These are phyloP conservation scores for Rafetus swinhoei DNA, from an alignment of 2,113 vertebrate genomes.

Conservation along the genomic window DNA sequence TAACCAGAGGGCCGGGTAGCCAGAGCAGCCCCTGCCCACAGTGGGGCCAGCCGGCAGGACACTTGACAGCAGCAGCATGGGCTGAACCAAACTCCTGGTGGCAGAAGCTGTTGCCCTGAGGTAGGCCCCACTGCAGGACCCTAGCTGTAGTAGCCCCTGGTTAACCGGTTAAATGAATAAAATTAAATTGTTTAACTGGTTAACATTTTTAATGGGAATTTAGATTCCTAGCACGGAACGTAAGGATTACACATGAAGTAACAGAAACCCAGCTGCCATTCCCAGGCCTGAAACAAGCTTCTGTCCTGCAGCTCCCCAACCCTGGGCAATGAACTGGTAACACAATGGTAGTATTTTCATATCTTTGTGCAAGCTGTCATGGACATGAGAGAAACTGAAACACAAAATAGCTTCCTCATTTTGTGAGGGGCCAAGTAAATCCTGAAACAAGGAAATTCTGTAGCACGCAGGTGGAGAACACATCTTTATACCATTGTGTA, in stretches of 20 bases:
- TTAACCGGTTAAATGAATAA: too few species aligned
- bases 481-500: background rate
- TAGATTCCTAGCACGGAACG: too few species aligned
- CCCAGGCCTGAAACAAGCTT: background rate
- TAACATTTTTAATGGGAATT: too few species aligned
- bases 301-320: background rate
- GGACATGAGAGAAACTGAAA: background rate
- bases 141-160: too few species aligned
- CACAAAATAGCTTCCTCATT: background rate
- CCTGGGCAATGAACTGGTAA: background rate
- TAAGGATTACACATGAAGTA: background rate
- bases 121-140: too few species aligned
- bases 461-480: background rate
- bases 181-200: too few species aligned
- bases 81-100: too few species aligned
- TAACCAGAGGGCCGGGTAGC: too few species aligned
- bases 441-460: background rate
- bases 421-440: background rate
- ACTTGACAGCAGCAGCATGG: too few species aligned
- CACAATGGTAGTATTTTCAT: background rate
- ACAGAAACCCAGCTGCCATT: background rate
- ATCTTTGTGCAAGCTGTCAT: background rate
- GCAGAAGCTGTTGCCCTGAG: too few species aligned
- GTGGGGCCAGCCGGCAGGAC: too few species aligned
- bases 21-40: too few species aligned